These are phyloP conservation scores for Buathra laborator DNA, from an alignment of 2,888 invertebrate genomes.

Conservation along the genomic window DNA sequence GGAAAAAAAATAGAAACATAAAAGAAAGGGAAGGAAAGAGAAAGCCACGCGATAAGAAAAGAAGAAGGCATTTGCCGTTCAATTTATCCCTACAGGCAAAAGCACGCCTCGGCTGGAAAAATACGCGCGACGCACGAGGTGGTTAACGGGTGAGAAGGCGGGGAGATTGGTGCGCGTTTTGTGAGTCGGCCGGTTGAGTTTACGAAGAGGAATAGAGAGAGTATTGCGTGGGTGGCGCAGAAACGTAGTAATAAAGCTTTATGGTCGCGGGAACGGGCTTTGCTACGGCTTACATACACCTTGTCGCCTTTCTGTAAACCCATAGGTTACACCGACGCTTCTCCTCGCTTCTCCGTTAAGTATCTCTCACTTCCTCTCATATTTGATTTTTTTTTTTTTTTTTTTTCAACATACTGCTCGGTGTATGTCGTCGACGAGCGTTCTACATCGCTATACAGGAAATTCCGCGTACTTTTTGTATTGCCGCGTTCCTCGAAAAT, in stretches of 20 bases:
- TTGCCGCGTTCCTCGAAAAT: constrained; percentile 10
- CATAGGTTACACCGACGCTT: constrained; percentile 61
- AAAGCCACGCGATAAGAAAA: neutral
- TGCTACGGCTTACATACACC: constrained; percentile 64
- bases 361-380: constrained; percentile 12
- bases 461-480: constrained; percentile 22
- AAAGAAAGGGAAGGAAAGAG: neutral
- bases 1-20: constrained; percentile 2
- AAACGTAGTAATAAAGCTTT: constrained; percentile 77
- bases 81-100: constrained; percentile 18
- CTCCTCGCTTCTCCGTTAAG: neutral
- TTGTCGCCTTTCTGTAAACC: constrained; percentile 69
- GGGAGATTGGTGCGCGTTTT: constrained; percentile 9
- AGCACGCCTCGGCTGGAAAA: constrained; percentile 26
- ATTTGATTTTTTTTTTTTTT: neutral
- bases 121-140: constrained; percentile 12
- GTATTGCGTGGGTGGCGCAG: constrained; percentile 55
- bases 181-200: neutral
- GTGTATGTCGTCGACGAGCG: neutral
- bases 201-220: constrained; percentile 9
- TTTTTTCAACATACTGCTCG: neutral
- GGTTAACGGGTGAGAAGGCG: constrained; percentile 15
- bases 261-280: constrained; percentile 68
- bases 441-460: constrained; percentile 19
- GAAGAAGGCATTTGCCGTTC: neutral